Conservation (phyloP, 2,113 vertebrate species). For the Bubo scandiacus region DNA sequence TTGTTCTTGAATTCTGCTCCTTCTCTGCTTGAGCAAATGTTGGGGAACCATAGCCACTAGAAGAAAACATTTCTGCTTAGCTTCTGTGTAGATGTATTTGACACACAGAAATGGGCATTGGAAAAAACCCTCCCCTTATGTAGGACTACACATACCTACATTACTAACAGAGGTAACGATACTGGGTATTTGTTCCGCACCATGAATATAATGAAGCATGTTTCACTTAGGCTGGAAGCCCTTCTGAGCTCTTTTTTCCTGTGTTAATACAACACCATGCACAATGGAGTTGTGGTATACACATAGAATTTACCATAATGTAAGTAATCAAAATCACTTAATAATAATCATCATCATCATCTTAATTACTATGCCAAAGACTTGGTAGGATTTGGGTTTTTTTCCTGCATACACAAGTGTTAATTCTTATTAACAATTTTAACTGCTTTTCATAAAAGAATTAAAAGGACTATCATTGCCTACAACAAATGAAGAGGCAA, state of each 20-base stretch:
- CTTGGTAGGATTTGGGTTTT: background rate
- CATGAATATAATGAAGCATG: background rate
- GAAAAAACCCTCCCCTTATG: background rate
- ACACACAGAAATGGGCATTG: background rate
- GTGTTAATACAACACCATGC: background rate
- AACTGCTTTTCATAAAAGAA: background rate
- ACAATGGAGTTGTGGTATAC: background rate
- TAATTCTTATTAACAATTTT: background rate
- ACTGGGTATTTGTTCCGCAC: background rate
- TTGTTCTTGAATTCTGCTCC: constrained; percentile 74
- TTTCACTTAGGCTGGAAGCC: background rate
- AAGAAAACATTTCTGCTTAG: constrained; percentile 48
- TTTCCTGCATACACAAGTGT: background rate
- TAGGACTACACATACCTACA: background rate
- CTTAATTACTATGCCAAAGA: background rate
- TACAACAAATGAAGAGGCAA: background rate
- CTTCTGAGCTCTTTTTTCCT: background rate
- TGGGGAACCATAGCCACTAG: constrained; percentile 78
- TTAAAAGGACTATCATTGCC: background rate
- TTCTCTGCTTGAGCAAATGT: constrained; percentile 68
- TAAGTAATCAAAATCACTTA: background rate
- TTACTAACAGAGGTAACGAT: background rate
- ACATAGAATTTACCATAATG: background rate
- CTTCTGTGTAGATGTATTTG: background rate
- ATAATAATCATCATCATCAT: background rate